Evolutionary conservation across 2,113 vertebrate species (phyloP), one percentile per base, ranked within the genome.

Genomic region (Rhinoderma darwinii): DNA sequence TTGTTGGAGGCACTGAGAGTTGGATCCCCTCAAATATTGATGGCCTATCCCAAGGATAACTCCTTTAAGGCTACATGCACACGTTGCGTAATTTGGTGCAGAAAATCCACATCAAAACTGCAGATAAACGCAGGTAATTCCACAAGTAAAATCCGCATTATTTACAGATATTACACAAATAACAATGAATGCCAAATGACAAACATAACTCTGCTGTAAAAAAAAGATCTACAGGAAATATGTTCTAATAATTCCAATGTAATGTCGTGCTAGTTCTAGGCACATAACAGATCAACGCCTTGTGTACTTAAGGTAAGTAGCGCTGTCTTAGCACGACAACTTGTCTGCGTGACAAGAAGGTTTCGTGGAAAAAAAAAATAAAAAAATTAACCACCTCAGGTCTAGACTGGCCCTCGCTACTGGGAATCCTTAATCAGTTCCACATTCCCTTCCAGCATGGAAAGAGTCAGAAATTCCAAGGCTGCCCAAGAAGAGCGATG

Each of bases 401-500:
- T 80, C 75, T 41, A 25, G 63, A 80, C 84, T 70, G 76, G 76
- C n/a, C 63, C 63, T 14, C 3, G 3, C 4, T 32, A 12, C 41
- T n/a, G 22, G 27, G n/a, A 85, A 44, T 75, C 56, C 22, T 11
- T 44, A 27, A 85, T 43, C 47, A 3, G 2, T 44, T 37, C 20
- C 44, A 63, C 61, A 86, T 51, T 79, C 43, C 44, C 37, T 30
- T 54, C 75, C 22, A 25, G 61, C 59, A 63, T 18, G 22, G 3
- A 51, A 86, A 61, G 59, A 66, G 75, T 79, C 6, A 32, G 27
- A 77, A 41, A 86, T 86, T 86, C 75, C 84, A 66, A 5, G 22
- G 37, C 56, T 20, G 41, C 63, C 5, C 12, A 41, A 37, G 50
- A 59, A 30, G 35, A 74, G 83, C 59, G 50, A 30, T 35, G 70